A percentile compares a stretch with the other conserved stretches of the same genome.
phyloP scores from a whole-genome alignment of 2,113 vertebrate genomes.

The Anarhynchus alexandrinus region DNA sequence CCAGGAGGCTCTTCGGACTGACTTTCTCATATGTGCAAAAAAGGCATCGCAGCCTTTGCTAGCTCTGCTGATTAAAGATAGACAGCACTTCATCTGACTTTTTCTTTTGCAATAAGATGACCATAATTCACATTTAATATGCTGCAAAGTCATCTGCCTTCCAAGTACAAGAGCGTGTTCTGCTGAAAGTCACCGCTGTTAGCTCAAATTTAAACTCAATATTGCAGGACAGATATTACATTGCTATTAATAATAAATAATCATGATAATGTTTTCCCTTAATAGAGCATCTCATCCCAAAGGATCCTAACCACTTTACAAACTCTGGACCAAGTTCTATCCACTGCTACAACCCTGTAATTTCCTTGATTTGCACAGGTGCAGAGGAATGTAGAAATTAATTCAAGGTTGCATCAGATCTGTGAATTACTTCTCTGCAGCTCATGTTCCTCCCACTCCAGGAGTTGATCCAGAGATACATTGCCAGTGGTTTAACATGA shows the following conservation, averaged over 20 bases:
- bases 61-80: neutral
- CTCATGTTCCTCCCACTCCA: neutral
- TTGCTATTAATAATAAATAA: conserved; percentile 50
- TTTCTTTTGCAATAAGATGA: neutral
- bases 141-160: conserved; percentile 38
- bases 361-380: neutral
- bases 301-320: neutral
- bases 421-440: neutral
- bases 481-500: neutral
- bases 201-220: conserved; percentile 22
- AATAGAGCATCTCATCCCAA: neutral
- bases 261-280: neutral
- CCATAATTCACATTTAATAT: conserved; percentile 39
- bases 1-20: neutral
- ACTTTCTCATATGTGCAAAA: neutral
- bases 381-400: neutral
- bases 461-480: neutral
- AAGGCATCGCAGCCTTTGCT: neutral
- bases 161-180: neutral
- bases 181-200: conserved; percentile 13
- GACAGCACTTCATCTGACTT: neutral
- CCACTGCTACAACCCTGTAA: neutral
- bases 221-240: conserved; percentile 9
- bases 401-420: neutral
- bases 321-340: neutral